Base-by-base conservation (phyloP, 2,797 vertebrate species). In the Falco concolor region DNA sequence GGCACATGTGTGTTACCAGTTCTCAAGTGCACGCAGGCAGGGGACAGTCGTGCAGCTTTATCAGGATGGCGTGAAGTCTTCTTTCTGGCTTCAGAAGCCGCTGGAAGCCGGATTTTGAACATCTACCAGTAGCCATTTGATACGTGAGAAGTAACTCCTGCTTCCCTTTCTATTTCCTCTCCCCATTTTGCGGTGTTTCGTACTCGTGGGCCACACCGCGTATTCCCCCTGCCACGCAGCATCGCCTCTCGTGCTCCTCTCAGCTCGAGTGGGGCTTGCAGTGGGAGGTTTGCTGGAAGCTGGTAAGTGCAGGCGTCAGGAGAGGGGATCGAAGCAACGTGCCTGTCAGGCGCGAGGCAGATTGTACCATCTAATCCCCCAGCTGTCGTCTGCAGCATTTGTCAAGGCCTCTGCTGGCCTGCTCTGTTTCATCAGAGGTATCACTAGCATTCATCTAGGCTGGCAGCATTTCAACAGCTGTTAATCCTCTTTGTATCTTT, bases 401-500 rank as follows among this genome's bases (percentile, higher is more conserved):
- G 77, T 85, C 92, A 72, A 22, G 69, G 89, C 64, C 47, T 94
- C 77, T 1, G 2, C 65, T 73, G 86, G 56, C 56, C 60, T 25
- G 64, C 87, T 64, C 84, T 4, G 0, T 88, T 94, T 78, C 75
- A 68, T 69, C 73, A 80, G 61, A 78, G 82, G 57, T 80, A 79
- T 94, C 89, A 0, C 86, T 74, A 28, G 76, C 91, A 27, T 95
- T 96, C 91, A 94, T 89, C 65, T 74, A 91, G 83, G 75, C 87
- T 96, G 95, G 92, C 93, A 86, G 76, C 77, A 8, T 90, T 96
- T 97, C 93, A 95, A 63, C 93, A 96, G 85, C 80, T 95, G 81
- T 96, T 97, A 95, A 97, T 97, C 96, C 81, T 95, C 78, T 95
- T 95, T 92, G 93, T 95, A 56, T 95, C 94, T 92, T 89, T 93